Percentiles rank a stretch among this genome's conserved stretches.
Conservation (phyloP, 1,140 invertebrate species). For the honey bee (Apis mellifera) region DNA sequence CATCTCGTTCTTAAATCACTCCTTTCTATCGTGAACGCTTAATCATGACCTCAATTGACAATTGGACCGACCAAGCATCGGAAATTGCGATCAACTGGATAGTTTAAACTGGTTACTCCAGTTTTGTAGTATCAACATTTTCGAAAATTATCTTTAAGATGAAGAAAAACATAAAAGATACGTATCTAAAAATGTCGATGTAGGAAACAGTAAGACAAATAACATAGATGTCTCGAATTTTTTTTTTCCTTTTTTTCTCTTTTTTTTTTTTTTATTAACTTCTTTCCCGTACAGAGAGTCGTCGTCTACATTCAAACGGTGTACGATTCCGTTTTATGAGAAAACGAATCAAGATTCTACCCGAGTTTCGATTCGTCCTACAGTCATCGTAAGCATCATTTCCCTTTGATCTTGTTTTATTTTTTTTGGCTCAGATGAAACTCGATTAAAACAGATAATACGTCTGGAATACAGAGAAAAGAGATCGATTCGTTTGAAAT, state of each 20-base stretch:
- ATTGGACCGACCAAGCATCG: constrained; percentile 41
- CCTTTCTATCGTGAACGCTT: constrained; percentile 3
- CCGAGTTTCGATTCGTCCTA: constrained; percentile 15
- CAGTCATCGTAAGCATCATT: constrained; percentile 9
- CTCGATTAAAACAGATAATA: constrained; percentile 61
- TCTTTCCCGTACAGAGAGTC: constrained; percentile 13
- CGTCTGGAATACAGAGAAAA: constrained; percentile 48
- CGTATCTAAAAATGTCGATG: not conserved
- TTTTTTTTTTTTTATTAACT: constrained; percentile 49
- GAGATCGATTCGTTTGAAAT: no score
- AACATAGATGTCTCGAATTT: not conserved
- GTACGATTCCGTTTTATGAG: constrained; percentile 23
- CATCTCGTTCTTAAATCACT: not conserved
- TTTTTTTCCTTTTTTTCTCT: constrained; percentile 42
- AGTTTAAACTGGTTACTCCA: not conserved
- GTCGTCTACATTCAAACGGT: constrained; percentile 12
- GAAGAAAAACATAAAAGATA: not conserved
- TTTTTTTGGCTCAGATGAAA: not conserved
- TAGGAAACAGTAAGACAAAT: not conserved
- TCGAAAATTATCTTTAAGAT: not conserved
- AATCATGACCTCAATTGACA: constrained; percentile 55
- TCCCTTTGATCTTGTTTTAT: constrained; percentile 35
- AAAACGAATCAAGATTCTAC: constrained; percentile 35
- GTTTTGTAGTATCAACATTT: not conserved
- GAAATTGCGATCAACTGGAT: constrained; percentile 27